These are phyloP conservation scores for Crambe crambe DNA, from an alignment of 37 sponge, comb jelly and placozoan genomes.

Conservation along the genomic window DNA sequence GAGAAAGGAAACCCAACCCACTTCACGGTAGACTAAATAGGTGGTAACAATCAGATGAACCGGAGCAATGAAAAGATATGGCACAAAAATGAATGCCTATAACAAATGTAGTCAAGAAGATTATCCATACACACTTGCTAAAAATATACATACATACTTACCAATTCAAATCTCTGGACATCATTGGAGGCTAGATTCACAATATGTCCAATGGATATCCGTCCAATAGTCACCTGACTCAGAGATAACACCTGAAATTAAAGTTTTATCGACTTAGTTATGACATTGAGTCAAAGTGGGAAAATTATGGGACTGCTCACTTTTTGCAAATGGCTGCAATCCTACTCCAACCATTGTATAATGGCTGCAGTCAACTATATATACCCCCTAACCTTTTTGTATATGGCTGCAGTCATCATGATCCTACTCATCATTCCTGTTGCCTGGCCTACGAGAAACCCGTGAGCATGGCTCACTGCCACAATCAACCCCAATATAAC, in stretches of 20 bases:
- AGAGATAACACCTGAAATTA: conserved; percentile 47
- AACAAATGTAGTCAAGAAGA: background rate
- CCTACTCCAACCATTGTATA: too few species aligned
- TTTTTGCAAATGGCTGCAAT: background rate
- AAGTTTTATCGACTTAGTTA: background rate
- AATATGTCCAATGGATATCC: conserved; percentile 62
- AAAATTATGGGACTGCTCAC: background rate
- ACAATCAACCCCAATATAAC: conserved; percentile 13
- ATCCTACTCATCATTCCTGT: conserved; percentile 54
- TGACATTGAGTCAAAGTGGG: background rate
- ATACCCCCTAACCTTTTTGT: conserved; percentile 56
- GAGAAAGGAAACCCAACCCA: conserved; percentile 49
- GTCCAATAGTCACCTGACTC: conserved; percentile 49
- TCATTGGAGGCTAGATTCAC: conserved; percentile 81
- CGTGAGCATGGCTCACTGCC: conserved; percentile 33
- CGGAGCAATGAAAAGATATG: conserved; percentile 56
- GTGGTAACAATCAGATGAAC: conserved; percentile 45
- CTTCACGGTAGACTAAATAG: conserved; percentile 50
- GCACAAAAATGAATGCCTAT: conserved; percentile 58
- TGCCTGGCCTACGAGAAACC: conserved; percentile 34
- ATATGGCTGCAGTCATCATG: conserved; percentile 49
- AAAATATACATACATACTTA: conserved; percentile 9
- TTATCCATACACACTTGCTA: background rate
- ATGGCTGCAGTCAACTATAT: too few species aligned
- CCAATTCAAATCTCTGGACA: conserved; percentile 77